phyloP scores from a whole-genome alignment of 2,888 invertebrate species.

The Tetragnatha montana region DNA sequence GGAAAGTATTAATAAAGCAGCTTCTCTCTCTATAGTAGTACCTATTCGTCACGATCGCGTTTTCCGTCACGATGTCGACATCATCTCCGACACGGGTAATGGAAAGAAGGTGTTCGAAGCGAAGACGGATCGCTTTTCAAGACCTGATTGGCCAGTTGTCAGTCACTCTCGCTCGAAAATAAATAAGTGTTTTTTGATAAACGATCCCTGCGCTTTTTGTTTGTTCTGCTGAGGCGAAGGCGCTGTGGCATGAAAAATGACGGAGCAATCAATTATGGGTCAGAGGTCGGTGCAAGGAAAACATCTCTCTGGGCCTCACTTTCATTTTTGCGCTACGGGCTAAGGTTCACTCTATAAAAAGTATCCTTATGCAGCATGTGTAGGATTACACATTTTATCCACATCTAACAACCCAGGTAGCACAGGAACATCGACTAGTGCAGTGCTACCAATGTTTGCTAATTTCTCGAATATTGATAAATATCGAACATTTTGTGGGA shows the following conservation, averaged over 20 bases:
- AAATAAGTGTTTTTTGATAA: constrained; percentile 14
- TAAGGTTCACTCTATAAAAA: not conserved
- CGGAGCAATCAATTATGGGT: constrained; percentile 53
- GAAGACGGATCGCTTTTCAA: not conserved
- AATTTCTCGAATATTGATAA: too few species aligned
- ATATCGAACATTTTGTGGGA: too few species aligned
- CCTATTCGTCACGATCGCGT: not conserved
- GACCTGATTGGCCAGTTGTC: not conserved
- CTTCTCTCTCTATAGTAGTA: not conserved
- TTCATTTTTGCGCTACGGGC: not conserved
- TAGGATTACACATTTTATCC: too few species aligned
- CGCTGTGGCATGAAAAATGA: constrained; percentile 47
- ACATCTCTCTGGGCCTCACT: constrained; percentile 16
- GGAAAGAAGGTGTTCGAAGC: not conserved
- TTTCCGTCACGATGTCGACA: constrained; percentile 33
- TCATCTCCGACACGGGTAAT: not conserved
- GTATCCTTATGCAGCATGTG: too few species aligned
- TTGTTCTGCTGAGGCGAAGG: constrained; percentile 30
- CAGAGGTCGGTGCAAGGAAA: constrained; percentile 36
- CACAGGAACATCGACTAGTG: too few species aligned
- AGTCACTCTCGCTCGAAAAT: constrained; percentile 26
- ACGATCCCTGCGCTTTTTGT: constrained; percentile 2
- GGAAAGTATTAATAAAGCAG: too few species aligned
- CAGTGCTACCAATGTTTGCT: too few species aligned
- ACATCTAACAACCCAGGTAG: too few species aligned